Evolutionary conservation across 2,888 invertebrate species (phyloP).

Genomic region (Cryptophagus acutangulus): DNA sequence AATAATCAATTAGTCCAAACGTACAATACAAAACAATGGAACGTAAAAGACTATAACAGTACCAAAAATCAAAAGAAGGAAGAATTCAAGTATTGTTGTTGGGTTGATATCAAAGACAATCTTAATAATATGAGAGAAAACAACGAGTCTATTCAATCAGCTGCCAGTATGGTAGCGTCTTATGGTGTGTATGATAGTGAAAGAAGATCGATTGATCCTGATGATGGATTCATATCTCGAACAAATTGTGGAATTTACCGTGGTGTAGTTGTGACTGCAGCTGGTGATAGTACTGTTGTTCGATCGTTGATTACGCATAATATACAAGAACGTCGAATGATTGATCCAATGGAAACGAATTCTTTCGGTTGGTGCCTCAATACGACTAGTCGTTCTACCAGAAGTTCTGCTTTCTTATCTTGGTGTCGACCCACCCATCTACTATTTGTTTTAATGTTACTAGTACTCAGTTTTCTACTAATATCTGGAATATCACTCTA

Average conservation of each 20-base stretch:
- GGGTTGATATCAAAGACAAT: background rate
- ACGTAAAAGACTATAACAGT: too few relatives aligned
- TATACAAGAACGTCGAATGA: too few relatives aligned
- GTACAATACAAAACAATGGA: too few relatives aligned
- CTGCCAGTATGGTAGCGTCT: constrained; percentile 44
- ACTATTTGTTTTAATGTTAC: constrained; percentile 53
- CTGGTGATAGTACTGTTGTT: constrained; percentile 42
- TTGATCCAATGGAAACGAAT: constrained; percentile 22
- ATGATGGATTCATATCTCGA: constrained; percentile 42
- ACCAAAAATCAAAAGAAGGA: too few relatives aligned
- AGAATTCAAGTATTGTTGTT: background rate
- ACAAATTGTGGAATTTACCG: constrained; percentile 36
- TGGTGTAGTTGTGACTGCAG: constrained; percentile 45
- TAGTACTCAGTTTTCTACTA: constrained; percentile 55
- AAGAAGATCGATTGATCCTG: constrained; percentile 31
- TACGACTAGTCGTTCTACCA: constrained; percentile 31
- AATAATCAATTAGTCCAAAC: too few relatives aligned
- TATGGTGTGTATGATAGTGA: constrained; percentile 47
- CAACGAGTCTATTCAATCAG: constrained; percentile 37
- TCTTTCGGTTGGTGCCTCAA: constrained; percentile 38
- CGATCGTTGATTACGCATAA: too few relatives aligned
- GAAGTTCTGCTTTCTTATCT: constrained; percentile 47
- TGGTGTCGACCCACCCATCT: constrained; percentile 57
- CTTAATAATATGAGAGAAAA: constrained; percentile 30
- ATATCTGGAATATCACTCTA: constrained; percentile 57